phyloP scores from a whole-genome alignment of 2,888 invertebrate species.

The Drosophila percnosoma region DNA sequence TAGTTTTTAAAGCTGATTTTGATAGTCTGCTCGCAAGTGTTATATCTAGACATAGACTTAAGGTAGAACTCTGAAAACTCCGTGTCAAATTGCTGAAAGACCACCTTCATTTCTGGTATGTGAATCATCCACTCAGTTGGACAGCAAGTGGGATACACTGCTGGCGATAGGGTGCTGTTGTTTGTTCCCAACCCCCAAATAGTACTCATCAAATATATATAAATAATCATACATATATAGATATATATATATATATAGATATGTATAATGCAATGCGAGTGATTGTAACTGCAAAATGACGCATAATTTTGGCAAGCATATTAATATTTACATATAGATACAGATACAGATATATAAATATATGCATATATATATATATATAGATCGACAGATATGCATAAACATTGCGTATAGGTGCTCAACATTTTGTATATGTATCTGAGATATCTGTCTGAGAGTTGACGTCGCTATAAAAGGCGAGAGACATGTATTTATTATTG shows the following conservation, averaged over 20 bases:
- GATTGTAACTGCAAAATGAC: constrained; percentile 40
- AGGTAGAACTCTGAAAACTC: neutral
- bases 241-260: neutral
- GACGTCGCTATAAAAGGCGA: constrained; percentile 35
- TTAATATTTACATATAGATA: constrained; percentile 5
- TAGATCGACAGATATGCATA: neutral
- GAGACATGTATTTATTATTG: constrained; percentile 39
- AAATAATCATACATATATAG: neutral
- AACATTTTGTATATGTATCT: neutral
- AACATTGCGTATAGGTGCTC: neutral
- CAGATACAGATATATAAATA: constrained; percentile 11
- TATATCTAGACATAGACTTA: neutral
- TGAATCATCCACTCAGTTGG: constrained; percentile 26
- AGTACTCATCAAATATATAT: neutral
- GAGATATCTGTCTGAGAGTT: constrained; percentile 1
- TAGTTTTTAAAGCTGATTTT: too few species aligned
- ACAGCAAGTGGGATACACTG: constrained; percentile 26
- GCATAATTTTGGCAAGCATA: constrained; percentile 39
- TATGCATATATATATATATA: constrained; percentile 3
- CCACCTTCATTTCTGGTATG: neutral
- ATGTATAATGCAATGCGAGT: constrained; percentile 16
- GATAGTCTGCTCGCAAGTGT: neutral
- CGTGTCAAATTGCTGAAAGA: neutral
- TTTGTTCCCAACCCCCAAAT: neutral
- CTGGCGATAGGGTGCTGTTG: constrained; percentile 14